Conservation (phyloP, 2,113 vertebrate genomes). For the Solea senegalensis region DNA sequence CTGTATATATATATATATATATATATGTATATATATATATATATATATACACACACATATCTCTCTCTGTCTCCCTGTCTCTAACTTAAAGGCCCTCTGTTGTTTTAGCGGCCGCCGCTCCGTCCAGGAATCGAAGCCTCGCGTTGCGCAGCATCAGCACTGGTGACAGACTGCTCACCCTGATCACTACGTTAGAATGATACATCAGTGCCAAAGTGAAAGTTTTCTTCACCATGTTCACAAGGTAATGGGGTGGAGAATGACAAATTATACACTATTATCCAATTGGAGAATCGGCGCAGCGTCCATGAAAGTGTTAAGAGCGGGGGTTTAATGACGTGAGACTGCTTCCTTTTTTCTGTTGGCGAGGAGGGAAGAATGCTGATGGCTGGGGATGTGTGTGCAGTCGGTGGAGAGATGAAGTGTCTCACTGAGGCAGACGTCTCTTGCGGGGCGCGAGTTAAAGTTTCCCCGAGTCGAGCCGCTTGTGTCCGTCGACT, state of each 20-base stretch:
- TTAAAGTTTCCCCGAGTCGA: slow-evolving; percentile 4
- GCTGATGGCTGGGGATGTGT: slow-evolving; percentile 42
- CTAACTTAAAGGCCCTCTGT: slow-evolving; percentile 48
- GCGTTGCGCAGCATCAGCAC: slow-evolving; percentile 46
- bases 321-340: slow-evolving; percentile 62
- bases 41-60: no score
- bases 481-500: slow-evolving; percentile 3
- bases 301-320: slow-evolving; percentile 51
- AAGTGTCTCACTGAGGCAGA: slow-evolving; percentile 30
- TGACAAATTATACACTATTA: slow-evolving; percentile 74
- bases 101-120: slow-evolving; percentile 39
- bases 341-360: slow-evolving; percentile 39
- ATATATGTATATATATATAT: no score
- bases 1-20: no score
- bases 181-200: slow-evolving; percentile 64
- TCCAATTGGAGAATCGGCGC: slow-evolving; percentile 66
- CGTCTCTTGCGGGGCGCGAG: slow-evolving; percentile 9
- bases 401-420: slow-evolving; percentile 22
- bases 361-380: slow-evolving; percentile 8
- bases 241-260: slow-evolving; percentile 70
- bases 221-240: slow-evolving; percentile 60
- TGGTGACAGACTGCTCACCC: slow-evolving; percentile 60
- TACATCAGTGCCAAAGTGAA: slow-evolving; percentile 60
- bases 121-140: slow-evolving; percentile 48
- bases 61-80: slow-evolving; percentile 9